Conservation (phyloP, 2,797 vertebrate genomes). For the Euphonia xanthogaster region DNA sequence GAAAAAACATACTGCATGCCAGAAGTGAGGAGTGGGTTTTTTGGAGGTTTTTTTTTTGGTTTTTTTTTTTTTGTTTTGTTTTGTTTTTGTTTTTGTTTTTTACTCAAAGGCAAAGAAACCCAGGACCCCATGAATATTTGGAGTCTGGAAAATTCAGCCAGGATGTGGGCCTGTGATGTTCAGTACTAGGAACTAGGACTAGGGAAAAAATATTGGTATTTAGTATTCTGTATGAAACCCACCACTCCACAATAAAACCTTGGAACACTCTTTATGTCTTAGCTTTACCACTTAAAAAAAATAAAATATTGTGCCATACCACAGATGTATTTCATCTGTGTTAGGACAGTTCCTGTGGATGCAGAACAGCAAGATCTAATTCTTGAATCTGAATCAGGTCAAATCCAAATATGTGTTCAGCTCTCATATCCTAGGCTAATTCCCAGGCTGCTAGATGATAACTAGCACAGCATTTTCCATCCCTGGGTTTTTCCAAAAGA, state of each 20-base stretch:
- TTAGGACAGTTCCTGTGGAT: neutral
- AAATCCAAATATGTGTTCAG: neutral
- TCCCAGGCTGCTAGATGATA: neutral
- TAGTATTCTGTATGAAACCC: neutral
- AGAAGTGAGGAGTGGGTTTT: neutral
- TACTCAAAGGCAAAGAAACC: neutral
- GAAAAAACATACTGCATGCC: neutral
- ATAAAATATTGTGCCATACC: neutral
- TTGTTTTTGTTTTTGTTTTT: neutral
- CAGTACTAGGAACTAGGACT: neutral
- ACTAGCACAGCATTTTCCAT: neutral
- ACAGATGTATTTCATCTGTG: neutral
- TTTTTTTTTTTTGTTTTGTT: neutral
- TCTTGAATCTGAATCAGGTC: neutral
- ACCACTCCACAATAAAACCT: neutral
- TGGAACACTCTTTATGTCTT: neutral
- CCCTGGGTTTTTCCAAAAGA: neutral
- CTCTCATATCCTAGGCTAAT: neutral
- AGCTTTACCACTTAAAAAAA: neutral
- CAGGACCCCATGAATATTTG: neutral
- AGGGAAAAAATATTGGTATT: neutral
- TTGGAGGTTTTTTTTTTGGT: rapidly evolving
- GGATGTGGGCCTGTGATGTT: neutral
- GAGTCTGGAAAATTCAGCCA: neutral
- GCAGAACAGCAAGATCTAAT: neutral